phyloP scores from a whole-genome alignment of 2,113 vertebrate genomes.

The Barnardius zonarius region DNA sequence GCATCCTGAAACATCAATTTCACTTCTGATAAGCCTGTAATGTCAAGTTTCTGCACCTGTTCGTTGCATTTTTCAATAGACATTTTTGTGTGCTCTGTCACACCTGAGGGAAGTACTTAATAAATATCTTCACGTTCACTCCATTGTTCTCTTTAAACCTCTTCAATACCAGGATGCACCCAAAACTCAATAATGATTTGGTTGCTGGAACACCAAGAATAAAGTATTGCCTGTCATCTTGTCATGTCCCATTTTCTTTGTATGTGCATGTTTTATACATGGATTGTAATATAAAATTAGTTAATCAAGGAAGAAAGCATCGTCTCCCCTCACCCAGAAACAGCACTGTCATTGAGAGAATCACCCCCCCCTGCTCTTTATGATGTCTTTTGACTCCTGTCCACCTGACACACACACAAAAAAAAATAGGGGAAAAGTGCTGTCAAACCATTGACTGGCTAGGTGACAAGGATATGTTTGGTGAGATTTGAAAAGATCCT shows the following conservation, averaged over 20 bases:
- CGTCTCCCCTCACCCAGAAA: not conserved
- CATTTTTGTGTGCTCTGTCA: not conserved
- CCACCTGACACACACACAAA: not conserved
- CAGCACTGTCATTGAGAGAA: not conserved
- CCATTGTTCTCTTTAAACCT: not conserved
- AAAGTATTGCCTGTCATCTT: not conserved
- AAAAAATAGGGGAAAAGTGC: not conserved
- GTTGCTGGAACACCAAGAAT: not conserved
- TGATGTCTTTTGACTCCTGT: not conserved
- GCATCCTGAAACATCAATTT: not conserved
- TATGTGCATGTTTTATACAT: not conserved
- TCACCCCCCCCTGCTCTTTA: not conserved
- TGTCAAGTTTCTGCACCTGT: not conserved
- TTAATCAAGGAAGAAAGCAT: not conserved
- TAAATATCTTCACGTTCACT: not conserved
- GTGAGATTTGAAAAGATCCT: not conserved
- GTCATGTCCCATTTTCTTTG: not conserved
- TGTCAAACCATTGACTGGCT: not conserved
- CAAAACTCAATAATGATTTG: not conserved
- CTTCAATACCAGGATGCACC: rapidly evolving
- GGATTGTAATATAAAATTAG: not conserved
- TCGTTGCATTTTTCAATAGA: not conserved
- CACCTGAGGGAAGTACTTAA: not conserved
- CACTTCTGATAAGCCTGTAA: not conserved
- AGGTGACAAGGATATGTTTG: not conserved